Conservation (phyloP, 1,140 invertebrate species). For the Elymnias hypermnestra region DNA sequence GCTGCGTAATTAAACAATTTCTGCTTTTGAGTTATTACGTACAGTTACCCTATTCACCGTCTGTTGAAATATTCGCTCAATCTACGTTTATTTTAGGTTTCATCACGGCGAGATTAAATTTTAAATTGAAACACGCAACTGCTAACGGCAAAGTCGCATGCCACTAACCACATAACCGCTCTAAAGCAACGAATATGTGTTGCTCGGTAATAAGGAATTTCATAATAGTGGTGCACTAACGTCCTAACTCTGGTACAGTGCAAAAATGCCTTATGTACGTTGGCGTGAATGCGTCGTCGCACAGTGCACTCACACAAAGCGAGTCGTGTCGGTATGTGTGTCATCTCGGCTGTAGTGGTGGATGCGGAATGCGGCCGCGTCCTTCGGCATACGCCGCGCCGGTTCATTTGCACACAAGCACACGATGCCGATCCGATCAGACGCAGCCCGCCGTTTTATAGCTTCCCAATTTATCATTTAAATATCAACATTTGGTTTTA, state of each 20-base stretch:
- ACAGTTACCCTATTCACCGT: constrained; percentile 15
- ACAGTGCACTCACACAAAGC: constrained; percentile 33
- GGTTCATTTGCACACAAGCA: constrained; percentile 66
- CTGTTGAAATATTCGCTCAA: constrained; percentile 8
- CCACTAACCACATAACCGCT: constrained; percentile 23
- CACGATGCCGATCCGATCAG: constrained; percentile 29
- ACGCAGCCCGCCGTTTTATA: constrained; percentile 57
- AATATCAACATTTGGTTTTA: constrained; percentile 40
- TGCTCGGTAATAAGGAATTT: constrained; percentile 39
- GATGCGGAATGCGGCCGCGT: constrained; percentile 68
- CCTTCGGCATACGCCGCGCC: constrained; percentile 53
- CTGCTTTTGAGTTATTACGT: constrained; percentile 40
- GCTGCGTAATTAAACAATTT: constrained; percentile 60
- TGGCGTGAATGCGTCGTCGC: constrained; percentile 37
- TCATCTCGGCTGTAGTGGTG: constrained; percentile 51
- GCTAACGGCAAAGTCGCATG: constrained; percentile 14
- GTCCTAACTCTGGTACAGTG: constrained; percentile 27
- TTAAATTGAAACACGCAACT: constrained; percentile 26
- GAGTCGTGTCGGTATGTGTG: constrained; percentile 55
- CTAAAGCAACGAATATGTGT: constrained; percentile 22
- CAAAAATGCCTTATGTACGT: constrained; percentile 39
- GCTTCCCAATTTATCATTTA: constrained; percentile 60
- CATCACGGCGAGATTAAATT: constrained; percentile 22
- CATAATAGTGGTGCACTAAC: constrained; percentile 31
- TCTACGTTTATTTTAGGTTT: constrained; percentile 12